A percentile compares a stretch with the other conserved stretches of the same genome.
Evolutionary conservation across 92 coral and sea anemone genomes (phyloP).

Genomic region (Scolanthus callimorphus): DNA sequence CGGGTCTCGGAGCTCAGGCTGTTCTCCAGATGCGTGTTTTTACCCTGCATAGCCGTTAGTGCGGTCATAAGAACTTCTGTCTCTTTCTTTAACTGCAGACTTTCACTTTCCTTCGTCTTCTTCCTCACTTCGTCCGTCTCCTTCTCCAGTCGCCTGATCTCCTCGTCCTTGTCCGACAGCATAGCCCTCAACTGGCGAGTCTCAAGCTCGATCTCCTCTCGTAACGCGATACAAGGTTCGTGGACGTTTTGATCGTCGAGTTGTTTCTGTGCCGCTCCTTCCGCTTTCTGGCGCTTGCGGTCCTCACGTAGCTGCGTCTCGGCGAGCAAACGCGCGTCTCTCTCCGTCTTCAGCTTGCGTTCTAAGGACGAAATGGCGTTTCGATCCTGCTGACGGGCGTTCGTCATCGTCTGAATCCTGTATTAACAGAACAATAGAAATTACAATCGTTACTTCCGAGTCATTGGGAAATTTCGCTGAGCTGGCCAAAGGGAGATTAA

Average conservation of each 20-base stretch:
- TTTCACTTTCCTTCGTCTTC: slow-evolving; percentile 80
- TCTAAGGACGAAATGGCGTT: slow-evolving; percentile 79
- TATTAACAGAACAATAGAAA: no score
- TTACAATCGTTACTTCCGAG: no score
- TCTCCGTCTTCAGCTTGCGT: slow-evolving; percentile 93
- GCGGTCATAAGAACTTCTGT: slow-evolving; percentile 96
- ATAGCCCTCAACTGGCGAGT: slow-evolving; percentile 71
- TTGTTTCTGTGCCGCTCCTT: slow-evolving; percentile 80
- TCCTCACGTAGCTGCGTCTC: slow-evolving; percentile 96
- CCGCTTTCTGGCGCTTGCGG: slow-evolving; percentile 88
- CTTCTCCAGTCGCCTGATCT: slow-evolving; percentile 60
- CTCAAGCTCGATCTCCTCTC: slow-evolving; percentile 88
- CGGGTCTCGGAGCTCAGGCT: slow-evolving; percentile 96
- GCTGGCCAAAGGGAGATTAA: no score
- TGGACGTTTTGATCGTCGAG: slow-evolving; percentile 87
- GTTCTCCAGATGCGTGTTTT: slow-evolving; percentile 95
- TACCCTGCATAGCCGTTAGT: slow-evolving; percentile 93
- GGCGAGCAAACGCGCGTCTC: slow-evolving; percentile 88
- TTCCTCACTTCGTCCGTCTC: slow-evolving; percentile 77
- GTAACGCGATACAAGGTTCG: slow-evolving; percentile 87
- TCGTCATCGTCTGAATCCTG: slow-evolving; percentile 76
- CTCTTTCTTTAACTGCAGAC: slow-evolving; percentile 90
- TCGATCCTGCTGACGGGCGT: slow-evolving; percentile 93
- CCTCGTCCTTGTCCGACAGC: slow-evolving; percentile 83
- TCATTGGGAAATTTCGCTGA: no score